Base-by-base conservation (phyloP, 2,797 vertebrate genomes). In the Xerus rutilus region DNA sequence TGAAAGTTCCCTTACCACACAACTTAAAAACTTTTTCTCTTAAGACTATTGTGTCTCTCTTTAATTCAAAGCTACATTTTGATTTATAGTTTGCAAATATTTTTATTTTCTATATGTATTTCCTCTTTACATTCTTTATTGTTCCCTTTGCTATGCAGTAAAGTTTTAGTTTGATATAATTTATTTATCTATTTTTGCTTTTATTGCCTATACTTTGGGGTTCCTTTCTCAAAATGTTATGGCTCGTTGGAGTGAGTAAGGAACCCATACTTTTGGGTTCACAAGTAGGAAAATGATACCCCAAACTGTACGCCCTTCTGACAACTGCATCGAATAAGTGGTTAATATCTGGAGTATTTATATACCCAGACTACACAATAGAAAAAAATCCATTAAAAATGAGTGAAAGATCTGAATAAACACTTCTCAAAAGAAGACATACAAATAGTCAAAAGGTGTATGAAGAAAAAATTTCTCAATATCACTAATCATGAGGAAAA, bases 21-120 rank as follows among this genome's bases (percentile, higher is more conserved):
- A 67, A 54, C 4, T 62, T 17, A 64, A 65, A 86, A 76, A 14
- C 1, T 9, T 85, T 92, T 95, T 84, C 28, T 70, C 20, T 65
- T 15, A 52, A 86, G 5, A 47, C 2, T 43, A 0, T 47, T 79
- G 11, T 32, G 23, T 88, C 6, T 88, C 32, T 43, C 47, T 93
- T 84, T 30, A 93, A 91, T 83, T 92, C 18, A 64, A 86, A 93
- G 89, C 30, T 45, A 32, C 28, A 73, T 76, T 86, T 86, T 78
- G 62, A 89, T 18, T 9, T 14, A 18, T 45, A 43, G 0, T 43
- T 43, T 86, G 14, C 15, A 86, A 43, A 52, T 72, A 30, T 57
- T 72, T 72, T 4, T 20, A 67, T 32, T 49, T 85, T 20, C 13
- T 32, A 12, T 28, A 20, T n/a, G 8, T 65, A 25, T 57, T 86